Evolutionary conservation across 2,797 vertebrate species (phyloP), one percentile per base, ranked within the genome.

Genomic region (Xerus rutilus): DNA sequence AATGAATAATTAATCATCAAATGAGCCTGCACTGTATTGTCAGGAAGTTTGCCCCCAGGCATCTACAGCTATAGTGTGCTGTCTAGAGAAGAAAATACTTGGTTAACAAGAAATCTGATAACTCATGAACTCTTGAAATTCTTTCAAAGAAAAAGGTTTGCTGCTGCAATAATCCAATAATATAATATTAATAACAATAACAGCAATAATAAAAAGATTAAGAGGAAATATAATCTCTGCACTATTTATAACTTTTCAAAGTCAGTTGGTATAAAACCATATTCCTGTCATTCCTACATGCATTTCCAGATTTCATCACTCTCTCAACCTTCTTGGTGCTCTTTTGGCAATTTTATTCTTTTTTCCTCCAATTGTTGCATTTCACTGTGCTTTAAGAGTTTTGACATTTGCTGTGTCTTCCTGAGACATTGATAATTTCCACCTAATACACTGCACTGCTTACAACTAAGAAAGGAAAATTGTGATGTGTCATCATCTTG

Each of bases 1-100:
- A 83, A 20, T 74, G 64, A 96, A 83, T 95, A 82, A 82, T 93
- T 91, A 96, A 96, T 93, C 69, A 65, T 52, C 69, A 92, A 59
- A 86, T 20, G 20, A 91, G 89, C 8, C 17, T 43, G 14, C 39
- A 30, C 35, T 14, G 1, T 23, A 1, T 43, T 85, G 49, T 73
- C 52, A 94, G 39, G 57, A 89, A 43, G 5, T 65, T 79, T 20
- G 47, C 74, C 64, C 96, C 45, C 2, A 78, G 86, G 69, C 57
- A 92, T 32, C 65, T 52, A 43, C 47, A 86, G 49, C 52, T 65
- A 20, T 67, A 0, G 0, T 91, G n/a, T 70, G 13, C 47, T 94
- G 25, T 28, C 32, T 52, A 49, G 15, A 92, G 64, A 74, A 74
- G 43, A 79, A 96, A 95, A 77, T 69, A 86, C 32, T 30, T 81